A percentile compares a stretch with the other conserved stretches of the same genome.
phyloP scores from a whole-genome alignment of 2,888 invertebrate species.

The Acleris literana region DNA sequence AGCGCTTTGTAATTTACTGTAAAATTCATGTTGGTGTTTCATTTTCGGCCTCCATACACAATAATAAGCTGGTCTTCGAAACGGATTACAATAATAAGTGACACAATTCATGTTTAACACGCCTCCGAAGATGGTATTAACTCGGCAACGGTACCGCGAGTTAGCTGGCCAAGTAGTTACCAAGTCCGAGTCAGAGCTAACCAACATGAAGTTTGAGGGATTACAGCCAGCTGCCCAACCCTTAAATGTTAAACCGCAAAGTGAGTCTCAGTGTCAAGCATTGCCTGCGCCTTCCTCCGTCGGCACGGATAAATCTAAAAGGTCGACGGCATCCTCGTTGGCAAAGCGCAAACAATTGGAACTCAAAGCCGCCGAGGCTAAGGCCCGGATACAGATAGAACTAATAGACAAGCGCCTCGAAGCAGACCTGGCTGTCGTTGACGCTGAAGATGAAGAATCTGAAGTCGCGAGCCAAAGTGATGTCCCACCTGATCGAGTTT shows the following conservation, averaged over 20 bases:
- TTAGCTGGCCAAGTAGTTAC: not conserved
- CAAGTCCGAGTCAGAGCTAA: not conserved
- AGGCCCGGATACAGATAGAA: slow-evolving; percentile 37
- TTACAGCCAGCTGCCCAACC: not conserved
- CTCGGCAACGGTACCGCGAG: not conserved
- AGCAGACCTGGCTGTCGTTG: slow-evolving; percentile 24
- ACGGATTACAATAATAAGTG: not conserved
- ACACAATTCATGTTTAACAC: not conserved
- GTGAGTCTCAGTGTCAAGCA: not conserved
- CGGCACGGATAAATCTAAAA: slow-evolving; percentile 7
- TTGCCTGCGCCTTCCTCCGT: not conserved
- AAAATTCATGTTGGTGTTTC: not conserved
- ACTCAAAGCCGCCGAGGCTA: slow-evolving; percentile 38
- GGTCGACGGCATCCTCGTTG: slow-evolving; percentile 19
- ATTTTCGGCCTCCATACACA: not conserved
- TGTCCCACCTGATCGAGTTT: not conserved
- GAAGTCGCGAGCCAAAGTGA: not conserved
- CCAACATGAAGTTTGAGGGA: not conserved
- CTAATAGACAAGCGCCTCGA: slow-evolving; percentile 28
- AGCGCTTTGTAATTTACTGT: not conserved
- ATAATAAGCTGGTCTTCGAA: slow-evolving; percentile 2
- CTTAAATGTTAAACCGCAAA: not conserved
- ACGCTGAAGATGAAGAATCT: slow-evolving; percentile 16
- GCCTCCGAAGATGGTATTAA: slow-evolving; percentile 3
- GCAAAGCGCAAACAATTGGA: slow-evolving; percentile 31